These are phyloP conservation scores for Beaufortia kweichowensis DNA, from an alignment of 2,113 vertebrate species.

Conservation along the genomic window DNA sequence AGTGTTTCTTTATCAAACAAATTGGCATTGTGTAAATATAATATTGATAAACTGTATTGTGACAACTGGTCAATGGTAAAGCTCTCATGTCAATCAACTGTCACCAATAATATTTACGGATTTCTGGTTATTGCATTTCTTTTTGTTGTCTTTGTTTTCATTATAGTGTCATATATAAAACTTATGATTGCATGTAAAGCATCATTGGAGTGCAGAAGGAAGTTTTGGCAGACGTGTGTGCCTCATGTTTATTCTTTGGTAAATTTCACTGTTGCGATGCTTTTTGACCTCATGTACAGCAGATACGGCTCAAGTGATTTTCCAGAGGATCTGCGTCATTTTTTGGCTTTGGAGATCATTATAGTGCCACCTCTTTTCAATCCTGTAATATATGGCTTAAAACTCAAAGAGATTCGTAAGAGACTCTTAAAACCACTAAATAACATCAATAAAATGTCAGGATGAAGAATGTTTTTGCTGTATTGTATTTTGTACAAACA, in stretches of 20 bases:
- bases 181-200: slow-evolving; percentile 22
- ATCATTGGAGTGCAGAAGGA: slow-evolving; percentile 35
- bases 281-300: slow-evolving; percentile 40
- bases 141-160: neutral
- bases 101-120: slow-evolving; percentile 37
- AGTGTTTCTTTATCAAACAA: slow-evolving; percentile 1
- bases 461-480: neutral
- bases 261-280: slow-evolving; percentile 35
- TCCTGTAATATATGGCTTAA: slow-evolving; percentile 40
- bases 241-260: slow-evolving; percentile 36
- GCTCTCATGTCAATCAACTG: slow-evolving; percentile 28
- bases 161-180: slow-evolving; percentile 35
- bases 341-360: slow-evolving; percentile 37
- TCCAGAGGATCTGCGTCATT: slow-evolving; percentile 35
- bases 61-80: slow-evolving; percentile 39
- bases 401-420: slow-evolving; percentile 27
- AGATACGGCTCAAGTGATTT: slow-evolving; percentile 39
- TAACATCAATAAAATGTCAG: neutral
- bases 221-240: slow-evolving; percentile 43
- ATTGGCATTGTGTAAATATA: slow-evolving; percentile 16
- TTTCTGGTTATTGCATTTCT: slow-evolving; percentile 11
- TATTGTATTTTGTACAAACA: no score
- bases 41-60: slow-evolving; percentile 38
- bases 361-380: slow-evolving; percentile 41
- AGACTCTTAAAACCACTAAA: neutral